Conservation (phyloP, 2,797 vertebrate genomes). For the Bucorvus abyssinicus region DNA sequence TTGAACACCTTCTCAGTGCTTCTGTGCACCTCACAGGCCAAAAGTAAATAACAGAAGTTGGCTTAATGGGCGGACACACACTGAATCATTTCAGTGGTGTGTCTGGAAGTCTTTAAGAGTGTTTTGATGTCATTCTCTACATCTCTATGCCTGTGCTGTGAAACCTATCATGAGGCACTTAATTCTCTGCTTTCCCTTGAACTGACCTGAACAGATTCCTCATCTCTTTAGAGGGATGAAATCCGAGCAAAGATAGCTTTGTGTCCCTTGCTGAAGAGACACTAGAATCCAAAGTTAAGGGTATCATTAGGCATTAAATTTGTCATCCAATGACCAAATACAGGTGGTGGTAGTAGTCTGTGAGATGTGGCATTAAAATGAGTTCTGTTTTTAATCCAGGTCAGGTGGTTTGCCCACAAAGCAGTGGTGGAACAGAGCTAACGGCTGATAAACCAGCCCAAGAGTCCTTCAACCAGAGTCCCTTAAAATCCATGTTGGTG, state of each 20-base stretch:
- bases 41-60: not conserved
- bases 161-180: not conserved
- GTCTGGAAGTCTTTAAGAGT: not conserved
- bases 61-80: not conserved
- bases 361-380: not conserved
- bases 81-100: not conserved
- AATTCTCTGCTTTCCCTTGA: not conserved
- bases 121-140: not conserved
- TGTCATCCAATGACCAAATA: not conserved
- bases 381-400: constrained; percentile 73
- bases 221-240: not conserved
- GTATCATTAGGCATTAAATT: not conserved
- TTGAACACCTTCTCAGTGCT: not conserved
- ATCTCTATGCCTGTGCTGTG: not conserved
- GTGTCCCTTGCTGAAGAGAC: not conserved
- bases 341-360: not conserved
- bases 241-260: not conserved
- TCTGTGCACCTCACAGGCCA: not conserved
- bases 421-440: constrained; percentile 74
- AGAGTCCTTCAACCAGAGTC: constrained; percentile 78
- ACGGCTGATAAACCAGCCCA: constrained; percentile 73
- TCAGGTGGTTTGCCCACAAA: constrained; percentile 81
- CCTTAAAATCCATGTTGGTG: constrained; percentile 87
- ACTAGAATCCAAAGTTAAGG: not conserved
- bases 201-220: not conserved